Conservation (phyloP, 2,888 invertebrate species). For the Oligia strigilis region DNA sequence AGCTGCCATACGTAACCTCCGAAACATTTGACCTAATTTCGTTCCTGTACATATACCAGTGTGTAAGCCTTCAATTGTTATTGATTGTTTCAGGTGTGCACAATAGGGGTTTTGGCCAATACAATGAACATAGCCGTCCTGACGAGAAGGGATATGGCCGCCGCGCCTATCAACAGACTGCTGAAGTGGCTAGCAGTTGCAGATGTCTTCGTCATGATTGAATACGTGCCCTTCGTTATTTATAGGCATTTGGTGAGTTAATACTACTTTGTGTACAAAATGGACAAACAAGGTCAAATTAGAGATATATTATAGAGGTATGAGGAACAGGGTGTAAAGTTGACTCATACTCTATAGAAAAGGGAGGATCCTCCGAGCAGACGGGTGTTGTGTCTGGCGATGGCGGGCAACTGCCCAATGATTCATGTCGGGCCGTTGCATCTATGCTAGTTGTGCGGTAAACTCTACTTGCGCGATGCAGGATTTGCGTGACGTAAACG, state of each 20-base stretch:
- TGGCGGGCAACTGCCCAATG: no score
- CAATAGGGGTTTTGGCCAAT: slow-evolving; percentile 96
- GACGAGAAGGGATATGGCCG: slow-evolving; percentile 95
- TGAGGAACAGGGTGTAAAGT: no score
- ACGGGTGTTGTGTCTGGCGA: no score
- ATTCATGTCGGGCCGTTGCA: no score
- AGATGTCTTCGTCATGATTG: slow-evolving; percentile 97
- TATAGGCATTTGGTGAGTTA: slow-evolving; percentile 87
- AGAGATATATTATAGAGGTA: no score
- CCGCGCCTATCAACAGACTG: slow-evolving; percentile 96
- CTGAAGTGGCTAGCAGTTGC: slow-evolving; percentile 96
- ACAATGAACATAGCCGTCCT: slow-evolving; percentile 96
- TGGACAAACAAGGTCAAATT: no score
- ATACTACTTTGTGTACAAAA: not conserved
- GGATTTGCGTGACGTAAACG: no score
- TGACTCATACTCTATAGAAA: no score
- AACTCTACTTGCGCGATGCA: no score
- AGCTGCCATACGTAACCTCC: not conserved
- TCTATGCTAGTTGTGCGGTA: no score
- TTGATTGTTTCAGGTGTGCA: slow-evolving; percentile 92
- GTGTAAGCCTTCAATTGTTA: slow-evolving; percentile 3
- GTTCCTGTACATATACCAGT: not conserved
- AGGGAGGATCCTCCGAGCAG: no score
- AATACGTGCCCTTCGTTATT: slow-evolving; percentile 89
- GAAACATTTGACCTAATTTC: not conserved